Evolutionary conservation across 30 jellyfish, hydroid and myxozoan genomes (phyloP).

Genomic region (Chironex yamaguchii): DNA sequence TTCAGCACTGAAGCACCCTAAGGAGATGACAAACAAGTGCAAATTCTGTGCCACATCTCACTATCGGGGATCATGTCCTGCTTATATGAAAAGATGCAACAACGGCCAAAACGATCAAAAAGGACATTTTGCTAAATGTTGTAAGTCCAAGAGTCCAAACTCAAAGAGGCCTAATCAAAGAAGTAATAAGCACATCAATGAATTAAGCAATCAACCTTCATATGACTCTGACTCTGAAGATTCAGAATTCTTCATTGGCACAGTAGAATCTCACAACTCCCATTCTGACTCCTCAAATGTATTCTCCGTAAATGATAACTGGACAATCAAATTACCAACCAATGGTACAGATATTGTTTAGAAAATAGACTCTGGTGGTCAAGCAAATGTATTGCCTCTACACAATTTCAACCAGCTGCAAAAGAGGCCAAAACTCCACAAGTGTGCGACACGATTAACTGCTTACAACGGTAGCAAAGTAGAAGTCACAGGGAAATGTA

Average conservation of each 20-base stretch:
- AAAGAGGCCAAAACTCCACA: constrained; percentile 13
- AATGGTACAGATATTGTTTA: background rate
- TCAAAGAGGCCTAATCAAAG: too few relatives aligned
- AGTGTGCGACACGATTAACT: background rate
- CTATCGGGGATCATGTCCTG: constrained; percentile 33
- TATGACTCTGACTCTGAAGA: background rate
- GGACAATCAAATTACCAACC: background rate
- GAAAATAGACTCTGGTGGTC: constrained; percentile 45
- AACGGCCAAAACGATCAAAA: background rate
- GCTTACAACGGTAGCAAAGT: background rate
- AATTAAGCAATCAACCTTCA: too few relatives aligned
- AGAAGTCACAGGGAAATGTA: background rate
- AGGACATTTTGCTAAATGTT: constrained; percentile 1
- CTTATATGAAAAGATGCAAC: constrained; percentile 1
- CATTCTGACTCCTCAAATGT: background rate
- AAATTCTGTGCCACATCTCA: constrained; percentile 17
- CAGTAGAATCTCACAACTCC: background rate
- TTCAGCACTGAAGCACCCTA: too few relatives aligned
- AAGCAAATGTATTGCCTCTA: constrained; percentile 3
- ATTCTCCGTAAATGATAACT: background rate
- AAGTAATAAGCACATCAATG: too few relatives aligned
- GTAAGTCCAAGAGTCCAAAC: too few relatives aligned
- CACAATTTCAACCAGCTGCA: background rate
- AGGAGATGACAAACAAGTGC: too few relatives aligned
- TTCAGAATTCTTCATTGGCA: constrained; percentile 15